These are phyloP conservation scores for Periphyllus acericola DNA, from an alignment of 2,888 invertebrate species.

Conservation along the genomic window DNA sequence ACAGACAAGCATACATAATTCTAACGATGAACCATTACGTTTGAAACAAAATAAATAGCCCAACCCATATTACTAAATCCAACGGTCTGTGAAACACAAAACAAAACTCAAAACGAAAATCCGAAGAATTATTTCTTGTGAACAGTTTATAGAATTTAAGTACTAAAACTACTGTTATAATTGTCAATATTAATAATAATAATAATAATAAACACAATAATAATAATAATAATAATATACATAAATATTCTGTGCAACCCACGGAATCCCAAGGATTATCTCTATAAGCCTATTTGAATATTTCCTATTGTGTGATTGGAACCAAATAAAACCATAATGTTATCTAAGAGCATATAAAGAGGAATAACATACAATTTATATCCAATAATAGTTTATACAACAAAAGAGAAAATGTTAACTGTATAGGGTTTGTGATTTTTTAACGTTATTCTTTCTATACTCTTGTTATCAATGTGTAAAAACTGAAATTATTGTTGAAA, in stretches of 20 bases:
- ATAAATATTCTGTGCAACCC: background rate
- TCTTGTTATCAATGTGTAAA: no score
- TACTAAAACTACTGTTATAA: background rate
- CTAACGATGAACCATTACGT: background rate
- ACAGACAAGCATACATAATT: background rate
- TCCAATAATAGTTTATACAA: background rate
- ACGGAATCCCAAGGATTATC: background rate
- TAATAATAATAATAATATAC: background rate
- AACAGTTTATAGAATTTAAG: background rate
- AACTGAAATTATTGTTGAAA: no score
- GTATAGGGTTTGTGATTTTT: background rate
- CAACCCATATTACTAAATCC: background rate
- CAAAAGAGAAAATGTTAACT: background rate
- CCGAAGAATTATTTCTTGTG: background rate
- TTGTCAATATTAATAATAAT: background rate
- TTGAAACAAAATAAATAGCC: background rate
- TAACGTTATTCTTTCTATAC: background rate
- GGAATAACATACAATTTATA: background rate
- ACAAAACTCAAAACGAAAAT: background rate
- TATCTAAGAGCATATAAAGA: background rate
- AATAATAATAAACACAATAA: no score
- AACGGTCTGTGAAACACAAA: background rate
- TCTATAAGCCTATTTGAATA: background rate
- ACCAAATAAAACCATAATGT: background rate
- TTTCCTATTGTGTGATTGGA: background rate